Evolutionary conservation across 2,797 vertebrate genomes (phyloP).

Genomic region (Aythya fuligula): DNA sequence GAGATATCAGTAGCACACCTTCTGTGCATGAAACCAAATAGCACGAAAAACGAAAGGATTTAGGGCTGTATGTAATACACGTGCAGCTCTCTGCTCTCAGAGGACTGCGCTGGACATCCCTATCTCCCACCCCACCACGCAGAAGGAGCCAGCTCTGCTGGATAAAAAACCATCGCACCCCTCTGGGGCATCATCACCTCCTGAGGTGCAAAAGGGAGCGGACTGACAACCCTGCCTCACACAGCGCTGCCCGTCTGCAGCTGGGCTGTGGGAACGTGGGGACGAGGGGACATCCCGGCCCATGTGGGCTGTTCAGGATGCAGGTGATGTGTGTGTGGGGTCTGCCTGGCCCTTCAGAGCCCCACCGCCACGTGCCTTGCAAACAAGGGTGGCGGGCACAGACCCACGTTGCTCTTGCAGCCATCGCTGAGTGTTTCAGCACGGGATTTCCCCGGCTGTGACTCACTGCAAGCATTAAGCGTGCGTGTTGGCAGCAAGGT

Average conservation of each 20-base stretch:
- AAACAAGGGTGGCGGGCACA: background rate
- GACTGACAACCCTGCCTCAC: background rate
- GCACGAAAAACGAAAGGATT: background rate
- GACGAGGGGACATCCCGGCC: background rate
- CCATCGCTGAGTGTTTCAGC: background rate
- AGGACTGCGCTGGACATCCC: background rate
- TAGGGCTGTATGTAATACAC: background rate
- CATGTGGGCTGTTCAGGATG: background rate
- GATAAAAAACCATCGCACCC: accelerated
- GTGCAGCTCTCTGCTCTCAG: background rate
- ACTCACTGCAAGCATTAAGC: background rate
- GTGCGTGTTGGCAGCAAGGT: background rate
- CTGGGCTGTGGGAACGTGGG: background rate
- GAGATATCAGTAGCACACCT: background rate
- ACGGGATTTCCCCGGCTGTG: background rate
- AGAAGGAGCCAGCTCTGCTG: background rate
- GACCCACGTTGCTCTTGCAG: background rate
- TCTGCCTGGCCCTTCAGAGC: background rate
- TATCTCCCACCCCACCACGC: background rate
- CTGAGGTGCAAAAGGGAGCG: background rate
- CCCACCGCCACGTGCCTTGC: background rate
- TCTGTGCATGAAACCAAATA: background rate
- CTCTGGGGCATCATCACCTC: accelerated
- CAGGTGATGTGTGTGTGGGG: background rate
- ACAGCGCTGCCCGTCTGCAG: background rate